Evolutionary conservation across 2,113 vertebrate species (phyloP), one percentile per base, ranked within the genome.

Genomic region (Brachyhypopomus gauderio): DNA sequence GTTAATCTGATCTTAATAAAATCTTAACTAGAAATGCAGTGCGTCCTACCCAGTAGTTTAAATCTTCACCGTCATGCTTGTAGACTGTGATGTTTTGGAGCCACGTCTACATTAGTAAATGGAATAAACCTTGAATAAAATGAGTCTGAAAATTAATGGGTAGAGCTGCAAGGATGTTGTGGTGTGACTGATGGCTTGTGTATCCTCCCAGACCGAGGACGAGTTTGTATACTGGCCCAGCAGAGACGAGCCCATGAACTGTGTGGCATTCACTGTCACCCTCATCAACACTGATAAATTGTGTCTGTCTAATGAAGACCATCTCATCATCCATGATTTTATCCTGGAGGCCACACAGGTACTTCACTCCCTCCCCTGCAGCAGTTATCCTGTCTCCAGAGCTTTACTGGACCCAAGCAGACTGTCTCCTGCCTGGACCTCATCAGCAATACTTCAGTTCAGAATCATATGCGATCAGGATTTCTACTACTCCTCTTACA

Each of bases 161-260:
- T 64, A 16, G 11, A 55, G 25, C n/a, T 7, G n/a, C 16, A 80
- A 25, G 20, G 6, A 67, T 17, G 14, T 14, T 74, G 52, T 12
- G 56, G 19, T 70, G 27, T 69, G 25, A 19, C n/a, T 52, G 41
- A 25, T 55, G 1, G 52, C 16, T 58, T 78, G 87, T 23, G 79
- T 83, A 56, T 85, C 83, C 56, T 36, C 4, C 27, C 85, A 99
- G 97, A 96, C 97, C 41, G 97, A 99, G 92, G 97, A 98, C 89
- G 97, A 99, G 89, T 99, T 98, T 95, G 97, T 98, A 67, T 99
- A 99, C 90, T 99, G 98, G 98, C 97, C 97, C 27, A 98, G 97
- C 90, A 95, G 98, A 1, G 98, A 99, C 86, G 97, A 98, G 92
- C 95, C 98, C 89, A 98, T 99, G 97, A 99, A 98, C 93, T 99